Evolutionary conservation across 2,797 vertebrate genomes (phyloP).

Genomic region (Tiaroga cobitis): DNA sequence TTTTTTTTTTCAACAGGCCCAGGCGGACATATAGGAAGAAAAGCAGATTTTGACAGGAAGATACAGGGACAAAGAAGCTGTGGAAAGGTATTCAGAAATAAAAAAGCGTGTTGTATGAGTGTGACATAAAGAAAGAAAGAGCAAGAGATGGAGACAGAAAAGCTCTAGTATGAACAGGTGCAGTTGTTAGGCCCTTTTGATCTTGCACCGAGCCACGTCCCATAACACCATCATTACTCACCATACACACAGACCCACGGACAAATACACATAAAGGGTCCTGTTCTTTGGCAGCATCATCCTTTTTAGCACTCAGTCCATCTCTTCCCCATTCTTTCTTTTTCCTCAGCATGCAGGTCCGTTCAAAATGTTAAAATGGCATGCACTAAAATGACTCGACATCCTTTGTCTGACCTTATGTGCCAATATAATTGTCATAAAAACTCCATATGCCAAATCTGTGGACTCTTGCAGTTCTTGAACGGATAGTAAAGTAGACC

Average conservation of each 20-base stretch:
- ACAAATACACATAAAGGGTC: slow-evolving; percentile 65
- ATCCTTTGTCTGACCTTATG: slow-evolving; percentile 6
- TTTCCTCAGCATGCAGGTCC: slow-evolving; percentile 15
- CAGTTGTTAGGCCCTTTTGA: slow-evolving; percentile 76
- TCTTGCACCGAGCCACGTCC: slow-evolving; percentile 70
- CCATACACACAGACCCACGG: slow-evolving; percentile 44
- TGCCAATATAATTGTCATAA: not conserved
- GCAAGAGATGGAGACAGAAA: slow-evolving; percentile 25
- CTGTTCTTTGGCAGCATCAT: slow-evolving; percentile 49
- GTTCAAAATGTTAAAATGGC: not conserved
- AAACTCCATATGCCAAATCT: not conserved
- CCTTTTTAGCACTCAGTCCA: slow-evolving; percentile 22
- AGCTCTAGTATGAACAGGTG: slow-evolving; percentile 71
- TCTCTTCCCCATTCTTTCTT: not conserved
- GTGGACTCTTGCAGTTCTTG: not conserved
- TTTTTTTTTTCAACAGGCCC: not conserved
- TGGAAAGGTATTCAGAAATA: slow-evolving; percentile 1
- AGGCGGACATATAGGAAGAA: not conserved
- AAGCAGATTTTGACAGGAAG: slow-evolving; percentile 36
- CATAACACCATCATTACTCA: slow-evolving; percentile 62
- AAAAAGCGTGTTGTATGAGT: slow-evolving; percentile 6
- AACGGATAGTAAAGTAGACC: not conserved
- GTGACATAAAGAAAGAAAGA: slow-evolving; percentile 30
- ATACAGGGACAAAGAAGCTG: not conserved
- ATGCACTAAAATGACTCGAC: not conserved